Evolutionary conservation across 1,140 invertebrate species (phyloP).

Genomic region (Lethrus apterus): DNA sequence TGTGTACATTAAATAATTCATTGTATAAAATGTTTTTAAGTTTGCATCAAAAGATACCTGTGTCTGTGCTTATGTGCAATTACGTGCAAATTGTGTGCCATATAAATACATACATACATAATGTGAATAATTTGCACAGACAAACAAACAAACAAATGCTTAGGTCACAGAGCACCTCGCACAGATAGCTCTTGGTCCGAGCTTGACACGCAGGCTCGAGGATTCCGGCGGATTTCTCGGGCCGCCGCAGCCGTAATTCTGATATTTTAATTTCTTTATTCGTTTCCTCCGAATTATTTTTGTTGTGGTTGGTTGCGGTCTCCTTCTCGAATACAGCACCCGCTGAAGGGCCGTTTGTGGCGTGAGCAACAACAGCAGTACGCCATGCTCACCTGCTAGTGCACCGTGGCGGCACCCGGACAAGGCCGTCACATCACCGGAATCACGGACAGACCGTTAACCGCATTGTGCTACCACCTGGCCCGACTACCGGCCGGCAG

Average conservation of each 20-base stretch:
- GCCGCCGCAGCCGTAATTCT: constrained; percentile 31
- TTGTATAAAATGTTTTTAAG: too few species aligned
- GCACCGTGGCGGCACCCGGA: constrained; percentile 28
- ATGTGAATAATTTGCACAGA: too few species aligned
- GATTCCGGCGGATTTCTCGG: constrained; percentile 12
- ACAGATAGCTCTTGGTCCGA: constrained; percentile 39
- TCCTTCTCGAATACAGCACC: constrained; percentile 72
- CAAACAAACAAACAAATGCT: too few species aligned
- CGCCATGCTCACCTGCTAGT: constrained; percentile 28
- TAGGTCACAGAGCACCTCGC: constrained; percentile 25
- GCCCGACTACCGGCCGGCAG: constrained; percentile 27
- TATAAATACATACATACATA: too few species aligned
- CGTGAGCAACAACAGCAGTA: constrained; percentile 32
- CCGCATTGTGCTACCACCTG: constrained; percentile 22
- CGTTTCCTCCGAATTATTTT: constrained; percentile 8
- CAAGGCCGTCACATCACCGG: constrained; percentile 25
- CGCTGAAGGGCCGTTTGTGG: constrained; percentile 55
- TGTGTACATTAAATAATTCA: constrained; percentile 7
- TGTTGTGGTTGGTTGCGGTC: constrained; percentile 57
- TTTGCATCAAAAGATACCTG: constrained; percentile 39
- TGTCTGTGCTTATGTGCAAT: constrained; percentile 34
- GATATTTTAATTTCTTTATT: constrained; percentile 22
- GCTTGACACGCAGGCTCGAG: constrained; percentile 24
- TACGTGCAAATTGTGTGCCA: too few species aligned
- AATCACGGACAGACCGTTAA: constrained; percentile 24